These are phyloP conservation scores for Pseudolaguvia tuberculata DNA, from an alignment of 2,113 vertebrate species.

Conservation along the genomic window DNA sequence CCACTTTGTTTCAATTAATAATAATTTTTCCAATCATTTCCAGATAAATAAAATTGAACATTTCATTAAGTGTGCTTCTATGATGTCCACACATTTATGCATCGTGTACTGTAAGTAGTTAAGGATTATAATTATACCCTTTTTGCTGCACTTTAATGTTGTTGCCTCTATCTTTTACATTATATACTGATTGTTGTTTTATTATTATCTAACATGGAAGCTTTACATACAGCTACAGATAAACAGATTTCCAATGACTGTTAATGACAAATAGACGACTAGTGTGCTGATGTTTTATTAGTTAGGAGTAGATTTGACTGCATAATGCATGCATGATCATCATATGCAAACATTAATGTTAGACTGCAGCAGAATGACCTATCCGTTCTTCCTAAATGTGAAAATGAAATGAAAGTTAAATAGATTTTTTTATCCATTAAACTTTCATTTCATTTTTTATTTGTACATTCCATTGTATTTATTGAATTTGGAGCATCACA, in stretches of 20 bases:
- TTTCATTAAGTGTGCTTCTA: too few species aligned
- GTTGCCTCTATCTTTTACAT: not conserved
- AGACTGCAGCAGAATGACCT: not conserved
- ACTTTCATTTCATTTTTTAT: too few species aligned
- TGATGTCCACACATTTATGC: too few species aligned
- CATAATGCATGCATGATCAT: not conserved
- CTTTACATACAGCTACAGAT: not conserved
- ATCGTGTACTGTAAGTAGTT: constrained; percentile 19
- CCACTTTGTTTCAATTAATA: too few species aligned
- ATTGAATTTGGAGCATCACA: not conserved
- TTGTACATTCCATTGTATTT: not conserved
- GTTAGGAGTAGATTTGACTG: not conserved
- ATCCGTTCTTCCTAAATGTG: not conserved
- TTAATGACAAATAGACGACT: not conserved
- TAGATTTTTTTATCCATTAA: too few species aligned
- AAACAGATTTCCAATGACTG: not conserved
- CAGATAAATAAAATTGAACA: too few species aligned
- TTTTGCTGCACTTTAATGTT: not conserved
- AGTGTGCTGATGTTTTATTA: not conserved
- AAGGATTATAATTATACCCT: constrained; percentile 10
- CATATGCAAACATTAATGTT: not conserved
- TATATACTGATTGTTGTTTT: not conserved
- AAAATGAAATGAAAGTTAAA: not conserved
- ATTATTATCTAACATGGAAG: not conserved
- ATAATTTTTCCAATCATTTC: too few species aligned